Evolutionary conservation across 2,113 vertebrate species (phyloP), one percentile per base, ranked within the genome.

Genomic region (Rhinogobius similis): DNA sequence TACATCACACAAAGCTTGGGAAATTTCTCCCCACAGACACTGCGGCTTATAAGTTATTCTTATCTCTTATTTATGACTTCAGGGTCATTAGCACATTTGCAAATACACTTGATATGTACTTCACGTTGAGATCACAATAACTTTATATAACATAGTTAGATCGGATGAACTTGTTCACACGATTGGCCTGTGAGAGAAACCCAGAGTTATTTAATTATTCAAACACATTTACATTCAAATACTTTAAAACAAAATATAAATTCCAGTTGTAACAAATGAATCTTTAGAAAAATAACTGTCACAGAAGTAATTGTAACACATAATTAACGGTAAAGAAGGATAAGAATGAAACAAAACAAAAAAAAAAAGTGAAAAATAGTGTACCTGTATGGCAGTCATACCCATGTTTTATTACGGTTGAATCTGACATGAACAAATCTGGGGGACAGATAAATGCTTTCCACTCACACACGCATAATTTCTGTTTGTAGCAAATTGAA

Each of bases 1-100:
- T 87, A 91, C 85, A 91, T 91, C 90, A 92, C 75, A 75, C 62
- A 0, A 62, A 86, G 87, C 86, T 83, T 92, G 91, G 90, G 90
- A 93, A 92, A 86, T 75, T 68, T 78, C 73, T 48, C 76, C 67
- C 55, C 74, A 82, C 26, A 27, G 65, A 50, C 71, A 77, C 77
- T 72, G 48, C 58, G 70, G 32, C 66, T 72, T 56, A 2, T 38
- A 77, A 67, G 68, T 75, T 72, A 78, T 5, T 13, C 75, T 83
- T 81, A 75, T 87, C 70, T 77, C 24, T 68, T 71, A 44, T 59
- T 46, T 66, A 67, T 29, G 67, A 44, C 58, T 39, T 56, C 44
- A 41, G 59, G 67, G 27, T 87, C 75, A 85, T 86, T 67, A 76
- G 63, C 39, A 3, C 62, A 41, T 20, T 72, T 39, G n/a, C 69